phyloP scores from a whole-genome alignment of 2,113 vertebrate species.

The Oncorhynchus masou region DNA sequence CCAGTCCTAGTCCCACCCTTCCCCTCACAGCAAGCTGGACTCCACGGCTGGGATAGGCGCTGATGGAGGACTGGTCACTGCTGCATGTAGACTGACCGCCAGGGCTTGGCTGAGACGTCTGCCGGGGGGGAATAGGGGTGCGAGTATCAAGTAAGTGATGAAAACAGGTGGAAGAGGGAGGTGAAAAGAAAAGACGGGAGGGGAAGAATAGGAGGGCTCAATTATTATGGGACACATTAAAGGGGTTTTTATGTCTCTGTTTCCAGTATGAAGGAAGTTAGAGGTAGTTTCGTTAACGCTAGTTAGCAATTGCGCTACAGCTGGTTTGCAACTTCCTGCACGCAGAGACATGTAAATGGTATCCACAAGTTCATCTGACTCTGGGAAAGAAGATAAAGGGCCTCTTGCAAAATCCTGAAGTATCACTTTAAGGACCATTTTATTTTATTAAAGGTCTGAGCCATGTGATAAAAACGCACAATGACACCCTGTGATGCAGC shows the following conservation, averaged over 20 bases:
- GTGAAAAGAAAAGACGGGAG: conserved; percentile 95
- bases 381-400: too few species aligned
- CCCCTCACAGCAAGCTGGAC: conserved; percentile 94
- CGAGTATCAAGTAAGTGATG: background rate
- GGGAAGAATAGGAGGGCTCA: conserved; percentile 54
- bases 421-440: too few species aligned
- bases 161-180: conserved; percentile 82
- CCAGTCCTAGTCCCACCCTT: conserved; percentile 55
- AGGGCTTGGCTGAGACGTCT: conserved; percentile 99
- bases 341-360: too few species aligned
- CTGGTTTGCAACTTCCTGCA: too few species aligned
- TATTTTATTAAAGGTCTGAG: too few species aligned
- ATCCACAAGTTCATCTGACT: too few species aligned
- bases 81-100: conserved; percentile 99
- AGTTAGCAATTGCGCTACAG: too few species aligned
- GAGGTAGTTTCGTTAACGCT: too few species aligned
- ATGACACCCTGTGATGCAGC: too few species aligned
- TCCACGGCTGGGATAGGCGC: conserved; percentile 96
- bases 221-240: conserved; percentile 22
- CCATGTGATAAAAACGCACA: too few species aligned
- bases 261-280: too few species aligned
- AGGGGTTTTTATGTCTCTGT: conserved; percentile 44
- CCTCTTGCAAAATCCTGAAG: too few species aligned
- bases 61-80: conserved; percentile 97
- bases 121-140: conserved; percentile 7